Percentiles rank a stretch among this genome's conserved stretches.
These are phyloP conservation scores for Tyrophagus putrescentiae DNA, from an alignment of 1,140 invertebrate genomes.

Conservation along the genomic window DNA sequence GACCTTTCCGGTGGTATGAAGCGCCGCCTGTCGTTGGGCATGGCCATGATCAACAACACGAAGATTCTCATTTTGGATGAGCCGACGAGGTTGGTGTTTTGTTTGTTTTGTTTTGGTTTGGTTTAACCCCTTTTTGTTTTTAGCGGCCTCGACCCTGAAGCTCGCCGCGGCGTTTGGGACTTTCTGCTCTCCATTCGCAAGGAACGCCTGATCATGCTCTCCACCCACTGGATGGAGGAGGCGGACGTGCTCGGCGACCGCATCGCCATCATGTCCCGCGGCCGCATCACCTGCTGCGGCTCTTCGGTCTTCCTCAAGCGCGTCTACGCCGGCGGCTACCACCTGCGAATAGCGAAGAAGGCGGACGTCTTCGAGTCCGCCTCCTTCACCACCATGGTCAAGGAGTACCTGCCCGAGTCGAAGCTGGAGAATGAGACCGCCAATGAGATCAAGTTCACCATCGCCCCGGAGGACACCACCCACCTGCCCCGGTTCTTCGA, in stretches of 20 bases:
- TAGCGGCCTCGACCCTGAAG: conserved; percentile 88
- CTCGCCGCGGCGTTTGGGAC: conserved; percentile 73
- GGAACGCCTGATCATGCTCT: conserved; percentile 36
- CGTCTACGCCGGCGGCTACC: conserved; percentile 28
- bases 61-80: conserved; percentile 59
- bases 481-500: conserved; percentile 46
- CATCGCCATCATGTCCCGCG: conserved; percentile 74
- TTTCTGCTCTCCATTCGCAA: conserved; percentile 34
- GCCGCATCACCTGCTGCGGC: conserved; percentile 60
- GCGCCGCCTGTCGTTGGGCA: conserved; percentile 40
- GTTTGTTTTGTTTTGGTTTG: neutral
- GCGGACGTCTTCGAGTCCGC: neutral
- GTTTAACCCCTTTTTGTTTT: no score
- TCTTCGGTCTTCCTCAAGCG: conserved; percentile 66
- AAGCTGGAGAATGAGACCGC: conserved; percentile 22
- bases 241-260: conserved; percentile 52
- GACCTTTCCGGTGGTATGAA: conserved; percentile 40
- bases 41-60: conserved; percentile 51
- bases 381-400: conserved; percentile 4
- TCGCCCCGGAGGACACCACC: conserved; percentile 34
- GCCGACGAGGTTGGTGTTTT: conserved; percentile 55
- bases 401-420: conserved; percentile 19
- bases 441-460: conserved; percentile 40
- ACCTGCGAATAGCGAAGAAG: conserved; percentile 26
- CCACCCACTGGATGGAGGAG: conserved; percentile 30